These are phyloP conservation scores for Sepiola atlantica DNA, from an alignment of 2,888 invertebrate genomes.

Conservation along the genomic window DNA sequence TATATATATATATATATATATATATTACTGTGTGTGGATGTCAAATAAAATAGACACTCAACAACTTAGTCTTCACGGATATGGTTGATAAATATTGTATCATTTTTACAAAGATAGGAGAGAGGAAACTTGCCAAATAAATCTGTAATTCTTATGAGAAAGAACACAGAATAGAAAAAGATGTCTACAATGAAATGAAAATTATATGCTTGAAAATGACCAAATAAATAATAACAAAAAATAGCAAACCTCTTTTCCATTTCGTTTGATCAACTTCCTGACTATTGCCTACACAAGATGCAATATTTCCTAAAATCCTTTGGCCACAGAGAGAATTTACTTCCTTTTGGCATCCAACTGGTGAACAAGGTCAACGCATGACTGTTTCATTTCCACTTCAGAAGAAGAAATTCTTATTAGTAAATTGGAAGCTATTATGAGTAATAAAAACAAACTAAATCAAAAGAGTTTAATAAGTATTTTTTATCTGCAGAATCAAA, in stretches of 20 bases:
- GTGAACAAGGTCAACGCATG: neutral
- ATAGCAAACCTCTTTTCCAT: neutral
- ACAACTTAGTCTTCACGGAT: no score
- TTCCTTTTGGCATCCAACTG: neutral
- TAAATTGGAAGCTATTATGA: neutral
- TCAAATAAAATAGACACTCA: no score
- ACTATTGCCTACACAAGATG: neutral
- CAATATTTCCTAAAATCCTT: neutral
- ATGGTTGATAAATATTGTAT: neutral
- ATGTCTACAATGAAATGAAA: neutral
- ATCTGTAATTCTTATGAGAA: no score
- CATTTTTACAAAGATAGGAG: neutral
- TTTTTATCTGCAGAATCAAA: no score
- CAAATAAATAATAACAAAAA: neutral
- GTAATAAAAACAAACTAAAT: neutral
- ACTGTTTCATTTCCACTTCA: neutral
- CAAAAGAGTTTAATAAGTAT: no score
- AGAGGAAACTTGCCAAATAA: no score
- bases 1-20: no score
- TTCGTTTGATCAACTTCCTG: neutral
- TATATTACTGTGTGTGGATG: no score
- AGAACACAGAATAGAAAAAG: neutral
- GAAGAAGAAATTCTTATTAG: neutral
- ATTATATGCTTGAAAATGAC: neutral
- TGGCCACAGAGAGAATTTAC: neutral